Evolutionary conservation across 1,140 invertebrate genomes (phyloP).

Genomic region (Hypothenemus hampei): DNA sequence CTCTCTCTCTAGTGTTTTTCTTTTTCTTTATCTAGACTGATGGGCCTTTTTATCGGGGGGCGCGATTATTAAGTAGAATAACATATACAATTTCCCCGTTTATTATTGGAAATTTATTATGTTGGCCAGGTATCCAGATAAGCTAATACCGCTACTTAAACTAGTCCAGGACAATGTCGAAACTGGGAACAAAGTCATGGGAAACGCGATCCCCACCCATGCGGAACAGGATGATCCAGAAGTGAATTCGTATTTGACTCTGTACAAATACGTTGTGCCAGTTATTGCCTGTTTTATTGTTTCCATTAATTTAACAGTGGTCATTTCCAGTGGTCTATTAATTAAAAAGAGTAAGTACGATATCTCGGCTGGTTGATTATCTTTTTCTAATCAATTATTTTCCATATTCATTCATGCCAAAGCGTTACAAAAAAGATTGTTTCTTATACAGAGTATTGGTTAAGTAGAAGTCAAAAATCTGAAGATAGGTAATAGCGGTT

Average conservation of each 20-base stretch:
- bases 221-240: conserved; percentile 11
- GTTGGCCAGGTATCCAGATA: conserved; percentile 6
- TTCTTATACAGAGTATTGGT: too few species aligned
- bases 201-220: conserved; percentile 5
- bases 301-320: conserved; percentile 52
- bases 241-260: conserved; percentile 28
- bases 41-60: conserved; percentile 8
- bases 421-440: too few species aligned
- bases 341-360: conserved; percentile 49
- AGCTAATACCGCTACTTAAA: too few species aligned
- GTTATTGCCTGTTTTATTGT: conserved; percentile 50
- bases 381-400: not conserved
- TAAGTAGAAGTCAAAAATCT: too few species aligned
- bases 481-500: too few species aligned
- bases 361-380: not conserved
- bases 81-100: too few species aligned
- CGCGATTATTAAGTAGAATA: conserved; percentile 13
- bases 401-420: not conserved
- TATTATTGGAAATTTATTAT: conserved; percentile 9
- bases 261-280: conserved; percentile 43
- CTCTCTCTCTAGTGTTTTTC: too few species aligned
- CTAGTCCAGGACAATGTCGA: too few species aligned
- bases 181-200: conserved; percentile 6
- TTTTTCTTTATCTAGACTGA: conserved; percentile 15
- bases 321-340: conserved; percentile 53